phyloP scores from a whole-genome alignment of 2,888 invertebrate species.

The Epinotia ramella region DNA sequence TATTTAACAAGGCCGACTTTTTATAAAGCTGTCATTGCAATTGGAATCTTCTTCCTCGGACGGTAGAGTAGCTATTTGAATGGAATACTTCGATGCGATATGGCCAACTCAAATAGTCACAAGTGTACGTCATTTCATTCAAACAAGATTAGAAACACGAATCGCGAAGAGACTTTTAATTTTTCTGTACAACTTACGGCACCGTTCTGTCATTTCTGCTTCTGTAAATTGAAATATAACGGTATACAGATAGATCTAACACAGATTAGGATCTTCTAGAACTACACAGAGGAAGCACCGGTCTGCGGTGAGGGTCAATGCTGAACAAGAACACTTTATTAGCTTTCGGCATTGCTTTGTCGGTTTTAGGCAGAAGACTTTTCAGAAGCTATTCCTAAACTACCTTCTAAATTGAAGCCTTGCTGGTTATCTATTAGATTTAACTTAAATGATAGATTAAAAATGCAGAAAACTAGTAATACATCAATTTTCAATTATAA shows the following conservation, averaged over 20 bases:
- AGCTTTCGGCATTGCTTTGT: constrained; percentile 18
- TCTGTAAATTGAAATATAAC: constrained; percentile 65
- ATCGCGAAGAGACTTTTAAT: neutral
- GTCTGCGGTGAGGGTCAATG: constrained; percentile 9
- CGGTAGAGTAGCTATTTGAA: no score
- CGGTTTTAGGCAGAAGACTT: neutral
- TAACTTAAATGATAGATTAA: constrained; percentile 8
- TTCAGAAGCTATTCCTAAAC: neutral
- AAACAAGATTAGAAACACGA: neutral
- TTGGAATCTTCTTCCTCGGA: no score
- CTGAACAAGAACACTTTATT: constrained; percentile 4
- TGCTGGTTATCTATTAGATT: neutral
- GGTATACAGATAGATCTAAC: constrained; percentile 61
- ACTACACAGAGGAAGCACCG: constrained; percentile 39
- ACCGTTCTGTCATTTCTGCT: constrained; percentile 81
- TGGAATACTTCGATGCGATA: no score
- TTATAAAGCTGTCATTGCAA: no score
- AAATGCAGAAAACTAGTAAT: constrained; percentile 38
- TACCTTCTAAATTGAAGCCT: no score
- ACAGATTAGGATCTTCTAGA: constrained; percentile 42
- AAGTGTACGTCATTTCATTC: neutral
- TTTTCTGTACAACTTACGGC: constrained; percentile 70
- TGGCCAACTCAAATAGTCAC: no score
- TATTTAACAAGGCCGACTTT: no score
- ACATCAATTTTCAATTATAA: constrained; percentile 14